Evolutionary conservation across 2,888 invertebrate species (phyloP).

Genomic region (Thelaira solivaga): DNA sequence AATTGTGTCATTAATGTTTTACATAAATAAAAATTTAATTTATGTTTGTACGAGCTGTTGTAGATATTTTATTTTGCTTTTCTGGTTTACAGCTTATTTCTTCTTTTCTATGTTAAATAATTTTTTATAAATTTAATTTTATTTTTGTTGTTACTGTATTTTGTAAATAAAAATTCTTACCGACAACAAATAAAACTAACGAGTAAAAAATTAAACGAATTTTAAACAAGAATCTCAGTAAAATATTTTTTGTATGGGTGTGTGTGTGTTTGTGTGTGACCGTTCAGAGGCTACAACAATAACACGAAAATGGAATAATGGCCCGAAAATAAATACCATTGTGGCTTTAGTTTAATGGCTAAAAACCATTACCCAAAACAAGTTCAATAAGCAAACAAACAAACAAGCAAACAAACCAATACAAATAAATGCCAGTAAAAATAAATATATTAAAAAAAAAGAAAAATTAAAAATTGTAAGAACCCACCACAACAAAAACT

Average conservation of each 20-base stretch:
- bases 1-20: no score
- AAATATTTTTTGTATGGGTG: no score
- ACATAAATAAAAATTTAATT: no score
- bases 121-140: no score
- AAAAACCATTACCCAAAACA: constrained; percentile 41
- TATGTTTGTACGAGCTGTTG: no score
- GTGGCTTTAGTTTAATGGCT: constrained; percentile 45
- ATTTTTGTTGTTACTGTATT: neutral
- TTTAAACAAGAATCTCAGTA: neutral
- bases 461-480: neutral
- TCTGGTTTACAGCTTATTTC: no score
- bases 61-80: no score
- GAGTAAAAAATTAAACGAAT: neutral
- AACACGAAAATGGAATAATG: constrained; percentile 28
- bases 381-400: neutral
- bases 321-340: constrained; percentile 30
- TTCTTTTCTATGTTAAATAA: no score
- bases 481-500: neutral
- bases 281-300: neutral
- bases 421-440: neutral
- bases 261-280: no score
- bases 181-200: neutral
- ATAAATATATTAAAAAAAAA: neutral
- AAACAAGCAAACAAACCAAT: constrained; percentile 6
- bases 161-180: neutral